Conservation (phyloP, 2,113 vertebrate genomes). For the Macquaria australasica region DNA sequence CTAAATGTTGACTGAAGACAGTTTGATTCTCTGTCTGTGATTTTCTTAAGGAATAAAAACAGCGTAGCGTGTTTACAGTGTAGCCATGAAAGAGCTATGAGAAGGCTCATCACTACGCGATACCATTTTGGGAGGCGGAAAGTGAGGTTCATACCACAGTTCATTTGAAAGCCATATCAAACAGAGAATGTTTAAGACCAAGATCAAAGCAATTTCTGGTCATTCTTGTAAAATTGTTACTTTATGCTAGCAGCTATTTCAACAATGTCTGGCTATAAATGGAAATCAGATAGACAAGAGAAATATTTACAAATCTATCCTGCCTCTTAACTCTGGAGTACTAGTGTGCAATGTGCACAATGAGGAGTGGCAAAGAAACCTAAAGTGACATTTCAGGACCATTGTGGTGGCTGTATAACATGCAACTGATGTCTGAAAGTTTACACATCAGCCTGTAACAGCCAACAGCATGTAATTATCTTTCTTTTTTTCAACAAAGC, state of each 20-base stretch:
- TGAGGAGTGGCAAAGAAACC: neutral
- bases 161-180: conserved; percentile 78
- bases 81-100: conserved; percentile 76
- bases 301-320: conserved; percentile 39
- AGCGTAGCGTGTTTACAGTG: conserved; percentile 70
- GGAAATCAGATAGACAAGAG: conserved; percentile 59
- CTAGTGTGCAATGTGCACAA: neutral
- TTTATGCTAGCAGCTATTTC: conserved; percentile 59
- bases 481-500: neutral
- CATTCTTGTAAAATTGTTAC: conserved; percentile 63
- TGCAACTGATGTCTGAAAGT: neutral
- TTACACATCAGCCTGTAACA: conserved; percentile 7
- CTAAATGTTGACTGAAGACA: conserved; percentile 84
- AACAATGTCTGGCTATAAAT: conserved; percentile 63
- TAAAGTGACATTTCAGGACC: conserved; percentile 15
- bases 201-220: conserved; percentile 67
- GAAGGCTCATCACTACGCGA: conserved; percentile 68
- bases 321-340: conserved; percentile 6
- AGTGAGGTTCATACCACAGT: conserved; percentile 59
- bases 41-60: conserved; percentile 81
- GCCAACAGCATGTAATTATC: neutral
- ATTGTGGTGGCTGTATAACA: conserved; percentile 1
- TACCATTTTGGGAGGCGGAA: conserved; percentile 72
- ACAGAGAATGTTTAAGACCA: conserved; percentile 58
- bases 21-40: conserved; percentile 80